Evolutionary conservation across 2,113 vertebrate species (phyloP).

Genomic region (mouse (Mus musculus)): DNA sequence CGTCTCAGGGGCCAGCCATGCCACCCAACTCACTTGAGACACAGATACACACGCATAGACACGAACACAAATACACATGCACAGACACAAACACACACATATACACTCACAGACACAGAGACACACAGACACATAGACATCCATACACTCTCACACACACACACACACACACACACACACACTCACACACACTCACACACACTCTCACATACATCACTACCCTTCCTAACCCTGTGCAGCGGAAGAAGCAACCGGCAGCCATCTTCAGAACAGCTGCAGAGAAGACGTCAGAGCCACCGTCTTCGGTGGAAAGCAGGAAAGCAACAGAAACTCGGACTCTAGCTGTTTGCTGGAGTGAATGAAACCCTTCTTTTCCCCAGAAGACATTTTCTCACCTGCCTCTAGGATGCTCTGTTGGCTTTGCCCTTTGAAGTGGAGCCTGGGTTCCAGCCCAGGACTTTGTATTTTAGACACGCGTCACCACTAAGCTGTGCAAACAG

Average conservation of each 20-base stretch:
- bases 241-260: neutral
- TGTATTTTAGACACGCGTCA: neutral
- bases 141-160: neutral
- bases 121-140: neutral
- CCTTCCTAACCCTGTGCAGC: neutral
- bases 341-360: neutral
- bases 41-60: neutral
- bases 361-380: neutral
- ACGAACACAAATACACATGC: neutral
- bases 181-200: neutral
- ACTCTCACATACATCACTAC: neutral
- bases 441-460: neutral
- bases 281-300: neutral
- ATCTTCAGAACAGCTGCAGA: neutral
- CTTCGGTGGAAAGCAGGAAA: neutral
- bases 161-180: neutral
- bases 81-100: neutral
- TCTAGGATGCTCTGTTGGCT: neutral
- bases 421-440: neutral
- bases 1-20: neutral
- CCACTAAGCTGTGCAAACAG: neutral
- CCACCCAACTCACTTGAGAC: neutral
- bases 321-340: neutral
- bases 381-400: constrained; percentile 1
- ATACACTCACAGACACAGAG: neutral